phyloP scores from a whole-genome alignment of 2,113 vertebrate genomes.

The Myotis yumanensis region DNA sequence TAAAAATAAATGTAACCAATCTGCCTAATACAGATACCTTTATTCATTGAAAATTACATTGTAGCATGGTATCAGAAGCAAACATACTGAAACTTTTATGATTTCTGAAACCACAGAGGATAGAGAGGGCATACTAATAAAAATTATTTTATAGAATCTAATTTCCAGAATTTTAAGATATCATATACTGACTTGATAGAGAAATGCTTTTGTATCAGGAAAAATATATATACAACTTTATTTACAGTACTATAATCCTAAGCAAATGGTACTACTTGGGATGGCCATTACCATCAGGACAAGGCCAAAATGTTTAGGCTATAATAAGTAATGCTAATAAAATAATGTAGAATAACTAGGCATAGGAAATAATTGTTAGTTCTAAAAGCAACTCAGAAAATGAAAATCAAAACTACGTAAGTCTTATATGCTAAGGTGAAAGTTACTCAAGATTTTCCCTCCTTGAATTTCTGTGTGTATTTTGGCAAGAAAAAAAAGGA shows the following conservation, averaged over 20 bases:
- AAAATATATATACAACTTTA: neutral
- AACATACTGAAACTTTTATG: conserved; percentile 44
- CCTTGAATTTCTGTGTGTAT: neutral
- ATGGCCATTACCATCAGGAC: neutral
- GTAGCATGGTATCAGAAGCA: conserved; percentile 22
- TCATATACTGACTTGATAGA: neutral
- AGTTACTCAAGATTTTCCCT: neutral
- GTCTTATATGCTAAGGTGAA: neutral
- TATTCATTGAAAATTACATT: conserved; percentile 60
- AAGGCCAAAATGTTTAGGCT: neutral
- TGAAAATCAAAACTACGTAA: neutral
- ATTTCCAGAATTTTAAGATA: conserved; percentile 27
- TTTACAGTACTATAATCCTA: neutral
- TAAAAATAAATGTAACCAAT: conserved; percentile 56
- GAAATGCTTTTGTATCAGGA: neutral
- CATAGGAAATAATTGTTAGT: neutral
- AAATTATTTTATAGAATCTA: conserved; percentile 20
- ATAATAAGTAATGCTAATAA: rapidly evolving
- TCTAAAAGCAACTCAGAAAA: neutral
- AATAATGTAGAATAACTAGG: neutral
- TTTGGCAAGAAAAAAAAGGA: neutral
- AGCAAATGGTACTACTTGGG: neutral
- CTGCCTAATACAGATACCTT: conserved; percentile 55
- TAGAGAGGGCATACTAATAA: neutral
- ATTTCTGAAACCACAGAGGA: neutral